Percentiles rank a stretch among this genome's conserved stretches.
These are phyloP conservation scores for Cataglyphis albicans DNA, from an alignment of 2,888 invertebrate genomes.

Conservation along the genomic window DNA sequence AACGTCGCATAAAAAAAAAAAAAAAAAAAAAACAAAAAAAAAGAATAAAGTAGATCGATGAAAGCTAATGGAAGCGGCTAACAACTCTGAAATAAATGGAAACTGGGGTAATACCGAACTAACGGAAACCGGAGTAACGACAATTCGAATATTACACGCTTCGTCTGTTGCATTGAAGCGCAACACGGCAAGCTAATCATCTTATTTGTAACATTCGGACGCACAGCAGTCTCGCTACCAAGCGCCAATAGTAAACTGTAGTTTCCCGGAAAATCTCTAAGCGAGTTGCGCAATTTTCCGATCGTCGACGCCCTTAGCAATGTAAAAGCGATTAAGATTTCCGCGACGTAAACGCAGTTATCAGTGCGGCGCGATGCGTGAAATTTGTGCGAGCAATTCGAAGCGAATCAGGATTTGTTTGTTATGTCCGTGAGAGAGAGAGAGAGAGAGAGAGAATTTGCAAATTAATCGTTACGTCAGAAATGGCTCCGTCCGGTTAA, in stretches of 20 bases:
- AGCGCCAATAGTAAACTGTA: background rate
- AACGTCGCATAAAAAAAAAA: slow-evolving; percentile 1
- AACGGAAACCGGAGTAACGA: slow-evolving; percentile 7
- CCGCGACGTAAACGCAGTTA: background rate
- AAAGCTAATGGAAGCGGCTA: slow-evolving; percentile 10
- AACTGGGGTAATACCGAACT: slow-evolving; percentile 38
- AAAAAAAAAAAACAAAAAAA: background rate
- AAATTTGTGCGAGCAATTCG: background rate
- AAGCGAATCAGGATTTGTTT: slow-evolving; percentile 23
- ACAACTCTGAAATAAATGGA: slow-evolving; percentile 40
- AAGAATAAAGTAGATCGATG: slow-evolving; percentile 12
- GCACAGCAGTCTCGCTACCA: background rate
- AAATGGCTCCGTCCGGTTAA: slow-evolving; percentile 50
- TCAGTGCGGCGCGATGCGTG: background rate
- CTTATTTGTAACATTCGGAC: slow-evolving; percentile 40
- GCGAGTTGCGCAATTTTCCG: slow-evolving; percentile 10
- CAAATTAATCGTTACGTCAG: slow-evolving; percentile 68
- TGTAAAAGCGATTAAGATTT: background rate
- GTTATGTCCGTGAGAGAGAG: background rate
- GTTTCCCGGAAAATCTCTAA: background rate
- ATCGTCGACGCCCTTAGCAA: background rate
- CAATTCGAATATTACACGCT: slow-evolving; percentile 19
- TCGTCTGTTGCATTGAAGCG: slow-evolving; percentile 23
- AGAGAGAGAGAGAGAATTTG: slow-evolving; percentile 46
- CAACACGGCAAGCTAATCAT: slow-evolving; percentile 39